Evolutionary conservation across 2,797 vertebrate genomes (phyloP).

Genomic region (Botia almorhae): DNA sequence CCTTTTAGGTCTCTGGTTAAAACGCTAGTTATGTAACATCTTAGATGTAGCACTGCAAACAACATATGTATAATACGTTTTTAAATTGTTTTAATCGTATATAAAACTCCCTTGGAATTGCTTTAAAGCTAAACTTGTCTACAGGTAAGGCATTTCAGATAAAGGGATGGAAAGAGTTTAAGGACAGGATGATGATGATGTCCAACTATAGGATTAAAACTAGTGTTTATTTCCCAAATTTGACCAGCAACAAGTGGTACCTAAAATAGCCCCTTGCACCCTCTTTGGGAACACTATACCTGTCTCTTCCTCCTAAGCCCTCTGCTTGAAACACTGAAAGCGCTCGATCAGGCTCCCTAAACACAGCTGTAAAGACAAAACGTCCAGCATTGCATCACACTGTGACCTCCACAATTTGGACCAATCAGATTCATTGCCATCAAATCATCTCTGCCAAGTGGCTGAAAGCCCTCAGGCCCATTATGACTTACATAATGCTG

Average conservation of each 20-base stretch:
- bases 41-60: not conserved
- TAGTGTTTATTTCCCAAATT: not conserved
- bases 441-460: constrained; percentile 5
- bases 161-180: not conserved
- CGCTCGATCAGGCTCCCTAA: not conserved
- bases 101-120: not conserved
- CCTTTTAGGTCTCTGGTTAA: not conserved
- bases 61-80: not conserved
- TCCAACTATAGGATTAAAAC: not conserved
- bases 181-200: not conserved
- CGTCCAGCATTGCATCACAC: not conserved
- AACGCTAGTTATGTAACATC: not conserved
- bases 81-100: constrained; percentile 5
- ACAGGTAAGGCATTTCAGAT: constrained; percentile 6
- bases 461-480: too few species aligned
- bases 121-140: not conserved
- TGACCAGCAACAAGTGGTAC: not conserved
- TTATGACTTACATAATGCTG: not conserved
- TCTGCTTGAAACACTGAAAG: not conserved
- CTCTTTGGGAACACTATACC: constrained; percentile 15
- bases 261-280: constrained; percentile 2
- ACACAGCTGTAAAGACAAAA: not conserved
- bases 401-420: not conserved
- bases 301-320: not conserved
- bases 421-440: constrained; percentile 1